These are phyloP conservation scores for Calliopsis andreniformis DNA, from an alignment of 1,140 invertebrate species.

Conservation along the genomic window DNA sequence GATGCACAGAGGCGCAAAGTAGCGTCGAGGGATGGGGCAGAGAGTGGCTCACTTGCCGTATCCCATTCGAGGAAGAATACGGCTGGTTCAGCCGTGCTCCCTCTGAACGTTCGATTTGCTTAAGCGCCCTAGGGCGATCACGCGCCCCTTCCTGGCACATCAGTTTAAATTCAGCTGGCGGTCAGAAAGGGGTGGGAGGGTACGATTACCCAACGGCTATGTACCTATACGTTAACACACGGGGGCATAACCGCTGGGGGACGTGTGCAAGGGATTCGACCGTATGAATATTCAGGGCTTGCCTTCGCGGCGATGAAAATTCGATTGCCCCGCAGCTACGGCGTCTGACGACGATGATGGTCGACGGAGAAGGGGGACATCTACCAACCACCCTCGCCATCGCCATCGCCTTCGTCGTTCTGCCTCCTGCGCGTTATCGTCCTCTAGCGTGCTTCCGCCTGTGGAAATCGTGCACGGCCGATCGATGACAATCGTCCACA, in stretches of 20 bases:
- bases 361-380: constrained; percentile 21
- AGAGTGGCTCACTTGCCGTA: not conserved
- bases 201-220: constrained; percentile 57
- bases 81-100: not conserved
- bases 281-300: constrained; percentile 68
- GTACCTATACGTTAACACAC: constrained; percentile 55
- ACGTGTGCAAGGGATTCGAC: constrained; percentile 57
- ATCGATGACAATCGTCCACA: constrained; percentile 59
- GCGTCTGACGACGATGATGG: constrained; percentile 59
- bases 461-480: constrained; percentile 38
- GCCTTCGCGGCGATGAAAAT: constrained; percentile 70
- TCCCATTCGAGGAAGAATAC: constrained; percentile 12
- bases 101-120: constrained; percentile 57
- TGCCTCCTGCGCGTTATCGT: constrained; percentile 1
- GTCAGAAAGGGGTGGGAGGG: constrained; percentile 28
- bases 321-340: constrained; percentile 64
- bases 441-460: constrained; percentile 24
- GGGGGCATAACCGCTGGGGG: constrained; percentile 15
- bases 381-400: not conserved
- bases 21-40: not conserved
- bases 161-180: constrained; percentile 62
- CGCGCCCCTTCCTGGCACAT: constrained; percentile 45
- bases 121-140: constrained; percentile 49
- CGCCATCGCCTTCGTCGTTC: constrained; percentile 2
- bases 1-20: not conserved